A percentile compares a stretch with the other conserved stretches of the same genome.
These are phyloP conservation scores for Leptosomus discolor DNA, from an alignment of 2,113 vertebrate genomes.

Conservation along the genomic window DNA sequence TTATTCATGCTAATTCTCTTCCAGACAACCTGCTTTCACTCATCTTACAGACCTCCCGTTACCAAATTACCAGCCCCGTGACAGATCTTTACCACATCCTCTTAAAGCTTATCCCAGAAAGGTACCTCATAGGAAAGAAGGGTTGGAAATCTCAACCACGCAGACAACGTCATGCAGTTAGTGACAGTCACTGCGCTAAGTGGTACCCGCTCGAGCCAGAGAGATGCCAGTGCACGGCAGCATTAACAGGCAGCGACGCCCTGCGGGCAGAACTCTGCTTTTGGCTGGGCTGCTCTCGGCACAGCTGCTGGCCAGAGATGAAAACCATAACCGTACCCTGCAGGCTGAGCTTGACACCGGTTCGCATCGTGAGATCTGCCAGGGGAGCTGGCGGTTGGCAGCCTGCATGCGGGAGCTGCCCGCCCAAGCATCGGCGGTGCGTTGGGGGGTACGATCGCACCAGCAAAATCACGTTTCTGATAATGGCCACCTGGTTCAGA, in stretches of 20 bases:
- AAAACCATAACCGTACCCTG: not conserved
- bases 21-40: not conserved
- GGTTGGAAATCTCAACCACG: not conserved
- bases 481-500: rapidly evolving
- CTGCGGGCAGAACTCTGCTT: not conserved
- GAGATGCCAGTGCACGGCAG: not conserved
- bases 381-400: not conserved
- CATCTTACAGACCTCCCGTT: not conserved
- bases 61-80: not conserved
- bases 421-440: not conserved
- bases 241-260: not conserved
- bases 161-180: rapidly evolving
- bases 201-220: not conserved
- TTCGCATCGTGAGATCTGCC: not conserved
- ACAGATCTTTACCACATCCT: not conserved
- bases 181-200: not conserved
- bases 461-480: not conserved
- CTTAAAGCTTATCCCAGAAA: not conserved
- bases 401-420: not conserved
- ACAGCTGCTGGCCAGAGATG: rapidly evolving
- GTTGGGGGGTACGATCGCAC: rapidly evolving
- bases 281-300: not conserved
- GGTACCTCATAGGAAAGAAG: not conserved
- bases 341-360: not conserved
- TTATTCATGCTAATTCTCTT: not conserved